These are phyloP conservation scores for Trichonephila clavipes DNA, from an alignment of 1,140 invertebrate species.

Conservation along the genomic window DNA sequence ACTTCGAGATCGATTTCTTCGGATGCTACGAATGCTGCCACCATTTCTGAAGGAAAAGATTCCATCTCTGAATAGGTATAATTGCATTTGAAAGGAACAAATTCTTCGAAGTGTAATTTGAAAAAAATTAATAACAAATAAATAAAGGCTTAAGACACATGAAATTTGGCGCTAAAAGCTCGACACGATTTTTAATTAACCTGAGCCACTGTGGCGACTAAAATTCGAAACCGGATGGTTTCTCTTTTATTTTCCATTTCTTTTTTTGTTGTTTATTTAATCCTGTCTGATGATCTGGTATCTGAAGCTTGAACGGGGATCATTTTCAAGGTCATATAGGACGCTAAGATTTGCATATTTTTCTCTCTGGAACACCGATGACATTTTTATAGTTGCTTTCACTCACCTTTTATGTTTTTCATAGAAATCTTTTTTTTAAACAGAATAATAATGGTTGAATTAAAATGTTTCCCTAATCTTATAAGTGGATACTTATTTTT, in stretches of 20 bases:
- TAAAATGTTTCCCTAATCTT: background rate
- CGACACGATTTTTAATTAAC: constrained; percentile 36
- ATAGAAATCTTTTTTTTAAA: background rate
- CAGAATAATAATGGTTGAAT: background rate
- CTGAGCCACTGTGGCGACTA: constrained; percentile 7
- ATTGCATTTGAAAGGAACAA: background rate
- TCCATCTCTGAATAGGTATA: background rate
- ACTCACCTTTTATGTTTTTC: background rate
- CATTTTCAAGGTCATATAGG: constrained; percentile 34
- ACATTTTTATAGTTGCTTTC: background rate
- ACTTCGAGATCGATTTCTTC: background rate
- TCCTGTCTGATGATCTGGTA: constrained; percentile 33
- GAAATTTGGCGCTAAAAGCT: constrained; percentile 13
- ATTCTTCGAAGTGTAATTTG: background rate
- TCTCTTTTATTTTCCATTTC: constrained; percentile 20
- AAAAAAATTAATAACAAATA: background rate
- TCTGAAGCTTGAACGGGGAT: constrained; percentile 9
- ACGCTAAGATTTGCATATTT: constrained; percentile 14
- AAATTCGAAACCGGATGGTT: constrained; percentile 33
- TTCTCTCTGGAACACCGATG: background rate
- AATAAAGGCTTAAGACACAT: background rate
- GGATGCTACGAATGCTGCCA: background rate
- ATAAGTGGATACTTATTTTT: no score
- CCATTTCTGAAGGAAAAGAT: background rate
- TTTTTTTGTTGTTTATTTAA: constrained; percentile 1